Evolutionary conservation across 2,797 vertebrate species (phyloP).

Genomic region (Anguilla megastoma): DNA sequence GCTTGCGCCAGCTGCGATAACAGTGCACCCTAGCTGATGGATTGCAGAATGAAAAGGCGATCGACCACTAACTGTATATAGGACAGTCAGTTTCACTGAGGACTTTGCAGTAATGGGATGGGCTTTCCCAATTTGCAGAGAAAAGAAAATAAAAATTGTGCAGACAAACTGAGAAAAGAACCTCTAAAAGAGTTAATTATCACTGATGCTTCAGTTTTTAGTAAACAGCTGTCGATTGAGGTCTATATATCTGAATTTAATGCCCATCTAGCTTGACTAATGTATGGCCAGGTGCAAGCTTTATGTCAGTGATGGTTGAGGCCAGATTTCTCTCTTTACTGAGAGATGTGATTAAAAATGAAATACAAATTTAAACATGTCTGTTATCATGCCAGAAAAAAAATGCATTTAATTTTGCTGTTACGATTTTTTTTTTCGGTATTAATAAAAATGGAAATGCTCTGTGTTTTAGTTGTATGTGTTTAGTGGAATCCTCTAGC

Average conservation of each 20-base stretch:
- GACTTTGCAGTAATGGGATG: background rate
- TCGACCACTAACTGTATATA: background rate
- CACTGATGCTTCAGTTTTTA: background rate
- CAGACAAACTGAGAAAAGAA: background rate
- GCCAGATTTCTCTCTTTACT: background rate
- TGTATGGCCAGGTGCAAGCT: background rate
- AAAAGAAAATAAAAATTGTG: background rate
- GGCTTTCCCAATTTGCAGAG: background rate
- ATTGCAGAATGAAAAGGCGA: background rate
- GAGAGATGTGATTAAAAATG: background rate
- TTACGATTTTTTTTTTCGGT: too few relatives aligned
- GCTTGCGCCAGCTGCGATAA: background rate
- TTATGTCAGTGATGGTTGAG: background rate
- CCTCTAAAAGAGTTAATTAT: background rate
- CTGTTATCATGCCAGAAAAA: too few relatives aligned
- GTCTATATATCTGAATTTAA: background rate
- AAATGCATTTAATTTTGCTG: too few relatives aligned
- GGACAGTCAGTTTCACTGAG: background rate
- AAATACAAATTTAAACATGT: background rate
- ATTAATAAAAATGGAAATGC: background rate
- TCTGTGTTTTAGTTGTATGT: background rate
- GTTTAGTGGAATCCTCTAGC: background rate
- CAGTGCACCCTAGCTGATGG: background rate
- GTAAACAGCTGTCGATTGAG: background rate
- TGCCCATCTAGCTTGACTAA: background rate